Evolutionary conservation across 2,113 vertebrate genomes (phyloP), one percentile per base, ranked within the genome.

Genomic region (Tetraodon nigroviridis): DNA sequence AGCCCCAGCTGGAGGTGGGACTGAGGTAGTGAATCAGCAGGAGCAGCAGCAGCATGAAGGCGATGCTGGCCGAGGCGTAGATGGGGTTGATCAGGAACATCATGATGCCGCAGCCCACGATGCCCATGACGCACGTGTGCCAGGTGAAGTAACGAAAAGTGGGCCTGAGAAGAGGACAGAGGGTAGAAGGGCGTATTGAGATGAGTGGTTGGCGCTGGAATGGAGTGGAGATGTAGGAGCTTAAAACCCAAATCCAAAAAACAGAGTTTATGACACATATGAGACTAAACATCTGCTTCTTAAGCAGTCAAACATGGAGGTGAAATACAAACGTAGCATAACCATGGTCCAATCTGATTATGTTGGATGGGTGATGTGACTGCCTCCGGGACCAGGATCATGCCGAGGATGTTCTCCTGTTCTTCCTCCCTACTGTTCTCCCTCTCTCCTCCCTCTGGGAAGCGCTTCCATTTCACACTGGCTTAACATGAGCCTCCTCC

Each of bases 81-180:
- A 96, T 93, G 0, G 93, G 89, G 58, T 93, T 93, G 78, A 97
- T 94, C 51, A 95, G 91, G 83, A 97, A 97, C 91, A 96, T 94
- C 94, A 96, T 96, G 76, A 94, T 61, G 0, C 75, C 90, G 37
- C 93, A 95, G 52, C 94, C 94, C 0, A 94, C 67, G 0, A 96
- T 95, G 61, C 94, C 94, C 79, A 95, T 64, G 32, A 90, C 84
- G 27, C 94, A 97, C 0, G 93, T 96, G 60, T 96, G 89, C 94
- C 94, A 97, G 32, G 92, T 95, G 84, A 96, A 96, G 83, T 94
- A 95, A 6, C 85, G 90, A 66, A 97, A 97, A 4, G 93, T 96
- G 48, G 94, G 94, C 79, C 94, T 97, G 81, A 8, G 52, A 53
- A 19, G 8, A 56, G 16, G 55, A 56, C n/a, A 27, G 11, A 10